These are phyloP conservation scores for Actinia tenebrosa DNA, from an alignment of 64 coral and sea anemone genomes.

Conservation along the genomic window DNA sequence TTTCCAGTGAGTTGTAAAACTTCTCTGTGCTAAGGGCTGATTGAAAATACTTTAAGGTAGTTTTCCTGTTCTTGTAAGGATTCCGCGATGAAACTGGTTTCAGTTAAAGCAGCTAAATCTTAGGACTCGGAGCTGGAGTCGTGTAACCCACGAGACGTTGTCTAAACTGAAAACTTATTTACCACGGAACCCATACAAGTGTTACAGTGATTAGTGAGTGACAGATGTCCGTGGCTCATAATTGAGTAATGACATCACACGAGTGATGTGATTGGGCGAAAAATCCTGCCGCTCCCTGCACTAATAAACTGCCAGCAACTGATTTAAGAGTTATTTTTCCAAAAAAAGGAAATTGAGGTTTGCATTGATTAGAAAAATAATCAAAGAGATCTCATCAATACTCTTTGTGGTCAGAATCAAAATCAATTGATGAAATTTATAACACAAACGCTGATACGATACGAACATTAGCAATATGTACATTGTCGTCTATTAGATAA, in stretches of 20 bases:
- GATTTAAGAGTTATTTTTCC: constrained; percentile 50
- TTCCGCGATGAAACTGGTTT: not conserved
- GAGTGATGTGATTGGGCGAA: constrained; percentile 16
- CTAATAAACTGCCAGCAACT: constrained; percentile 51
- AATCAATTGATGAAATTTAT: constrained; percentile 21
- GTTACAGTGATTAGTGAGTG: constrained; percentile 61
- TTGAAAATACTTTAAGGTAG: not conserved
- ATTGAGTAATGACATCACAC: constrained; percentile 27
- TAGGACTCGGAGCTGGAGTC: not conserved
- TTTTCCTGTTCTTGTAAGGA: not conserved
- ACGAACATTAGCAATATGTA: not conserved
- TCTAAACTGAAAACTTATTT: constrained; percentile 20
- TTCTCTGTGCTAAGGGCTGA: not conserved
- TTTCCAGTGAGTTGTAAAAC: not conserved
- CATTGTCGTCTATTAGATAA: not conserved
- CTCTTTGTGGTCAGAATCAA: constrained; percentile 23
- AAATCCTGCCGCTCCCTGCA: not conserved
- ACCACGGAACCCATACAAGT: constrained; percentile 31
- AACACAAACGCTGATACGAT: constrained; percentile 17
- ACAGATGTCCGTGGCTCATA: constrained; percentile 30
- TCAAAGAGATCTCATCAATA: constrained; percentile 11
- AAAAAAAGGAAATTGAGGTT: constrained; percentile 44
- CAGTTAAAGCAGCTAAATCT: not conserved
- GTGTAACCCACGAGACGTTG: not conserved
- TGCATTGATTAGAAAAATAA: constrained; percentile 55